Evolutionary conservation across 2,113 vertebrate genomes (phyloP).

Genomic region (Saguinus imperator): DNA sequence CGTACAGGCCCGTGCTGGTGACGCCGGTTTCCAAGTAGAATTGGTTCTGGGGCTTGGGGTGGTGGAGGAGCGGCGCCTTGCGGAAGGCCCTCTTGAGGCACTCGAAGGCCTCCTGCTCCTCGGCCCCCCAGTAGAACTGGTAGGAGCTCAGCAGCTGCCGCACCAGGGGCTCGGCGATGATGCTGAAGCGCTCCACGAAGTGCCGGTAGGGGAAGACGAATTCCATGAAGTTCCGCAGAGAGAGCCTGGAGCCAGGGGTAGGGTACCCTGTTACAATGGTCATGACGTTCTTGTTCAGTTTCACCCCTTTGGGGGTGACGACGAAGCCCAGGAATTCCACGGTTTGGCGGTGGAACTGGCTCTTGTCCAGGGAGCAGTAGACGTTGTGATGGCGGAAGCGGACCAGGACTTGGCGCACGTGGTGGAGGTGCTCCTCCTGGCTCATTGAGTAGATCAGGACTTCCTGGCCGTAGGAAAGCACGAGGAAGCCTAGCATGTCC

Average conservation of each 20-base stretch:
- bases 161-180: slow-evolving; percentile 29
- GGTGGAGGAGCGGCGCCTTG: slow-evolving; percentile 32
- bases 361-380: slow-evolving; percentile 67
- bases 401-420: slow-evolving; percentile 63
- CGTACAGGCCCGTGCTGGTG: neutral
- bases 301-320: slow-evolving; percentile 67
- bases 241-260: neutral
- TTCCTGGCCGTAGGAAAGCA: slow-evolving; percentile 41
- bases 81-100: slow-evolving; percentile 58
- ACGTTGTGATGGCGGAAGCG: slow-evolving; percentile 50
- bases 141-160: neutral
- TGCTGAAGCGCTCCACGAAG: slow-evolving; percentile 57
- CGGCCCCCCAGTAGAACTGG: neutral
- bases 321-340: slow-evolving; percentile 68
- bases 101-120: slow-evolving; percentile 61
- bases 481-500: slow-evolving; percentile 55
- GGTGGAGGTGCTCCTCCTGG: slow-evolving; percentile 50
- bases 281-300: slow-evolving; percentile 19
- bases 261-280: neutral
- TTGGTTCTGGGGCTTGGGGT: slow-evolving; percentile 54
- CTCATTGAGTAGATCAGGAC: slow-evolving; percentile 70
- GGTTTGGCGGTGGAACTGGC: slow-evolving; percentile 52
- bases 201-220: slow-evolving; percentile 66
- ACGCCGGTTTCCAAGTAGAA: slow-evolving; percentile 60
- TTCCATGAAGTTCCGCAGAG: slow-evolving; percentile 5